These are phyloP conservation scores for Tipula helvola DNA, from an alignment of 2,888 invertebrate genomes.

Conservation along the genomic window DNA sequence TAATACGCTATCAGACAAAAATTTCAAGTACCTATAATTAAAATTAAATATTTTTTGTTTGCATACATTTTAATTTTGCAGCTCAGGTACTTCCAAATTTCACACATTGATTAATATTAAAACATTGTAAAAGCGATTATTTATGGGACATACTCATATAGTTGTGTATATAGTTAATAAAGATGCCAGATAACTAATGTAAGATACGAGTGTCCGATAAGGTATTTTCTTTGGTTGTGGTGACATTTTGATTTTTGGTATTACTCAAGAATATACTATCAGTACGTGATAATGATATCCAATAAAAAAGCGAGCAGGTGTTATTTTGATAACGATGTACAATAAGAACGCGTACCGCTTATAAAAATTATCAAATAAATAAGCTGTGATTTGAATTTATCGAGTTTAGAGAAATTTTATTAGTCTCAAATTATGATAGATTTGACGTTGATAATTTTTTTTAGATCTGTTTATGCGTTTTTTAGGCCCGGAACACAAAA, in stretches of 20 bases:
- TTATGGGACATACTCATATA: background rate
- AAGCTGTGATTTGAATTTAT: background rate
- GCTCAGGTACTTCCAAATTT: background rate
- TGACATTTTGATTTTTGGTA: background rate
- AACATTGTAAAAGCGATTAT: background rate
- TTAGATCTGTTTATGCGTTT: no score
- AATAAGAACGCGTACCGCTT: background rate
- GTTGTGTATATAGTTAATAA: no score
- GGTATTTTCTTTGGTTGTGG: background rate
- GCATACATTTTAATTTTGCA: background rate
- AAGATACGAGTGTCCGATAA: no score
- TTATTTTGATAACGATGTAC: background rate
- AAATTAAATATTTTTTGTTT: background rate
- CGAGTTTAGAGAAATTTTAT: background rate
- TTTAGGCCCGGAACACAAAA: no score
- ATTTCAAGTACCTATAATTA: background rate
- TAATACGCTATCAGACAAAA: background rate
- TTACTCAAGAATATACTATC: background rate
- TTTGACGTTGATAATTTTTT: no score
- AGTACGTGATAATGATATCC: background rate
- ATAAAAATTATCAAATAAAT: background rate
- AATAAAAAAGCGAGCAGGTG: background rate
- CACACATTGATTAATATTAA: background rate
- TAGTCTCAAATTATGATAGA: no score
- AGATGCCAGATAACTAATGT: no score